A percentile compares a stretch with the other conserved stretches of the same genome.
These are phyloP conservation scores for Anadara kagoshimensis DNA, from an alignment of 1,140 invertebrate genomes.

Conservation along the genomic window DNA sequence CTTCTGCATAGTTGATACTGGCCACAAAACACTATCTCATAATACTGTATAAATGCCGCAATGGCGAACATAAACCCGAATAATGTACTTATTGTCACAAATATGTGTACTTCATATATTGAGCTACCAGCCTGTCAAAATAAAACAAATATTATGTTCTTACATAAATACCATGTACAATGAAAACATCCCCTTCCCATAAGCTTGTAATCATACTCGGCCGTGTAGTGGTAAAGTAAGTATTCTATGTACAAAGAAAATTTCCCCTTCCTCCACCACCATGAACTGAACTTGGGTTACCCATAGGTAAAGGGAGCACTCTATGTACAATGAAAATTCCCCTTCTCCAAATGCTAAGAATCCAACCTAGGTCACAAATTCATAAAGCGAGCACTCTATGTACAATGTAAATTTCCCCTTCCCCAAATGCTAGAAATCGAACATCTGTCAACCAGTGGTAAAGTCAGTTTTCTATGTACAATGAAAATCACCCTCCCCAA, in stretches of 20 bases:
- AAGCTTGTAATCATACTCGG: neutral
- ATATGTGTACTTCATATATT: constrained; percentile 49
- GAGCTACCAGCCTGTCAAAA: constrained; percentile 36
- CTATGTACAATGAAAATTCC: neutral
- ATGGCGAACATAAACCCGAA: constrained; percentile 50
- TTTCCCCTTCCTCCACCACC: too few relatives aligned
- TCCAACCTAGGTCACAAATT: too few relatives aligned
- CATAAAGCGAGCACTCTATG: too few relatives aligned
- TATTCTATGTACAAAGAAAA: neutral
- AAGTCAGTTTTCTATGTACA: too few relatives aligned
- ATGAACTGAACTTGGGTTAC: too few relatives aligned
- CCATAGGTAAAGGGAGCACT: too few relatives aligned
- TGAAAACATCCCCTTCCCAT: neutral
- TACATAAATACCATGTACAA: neutral
- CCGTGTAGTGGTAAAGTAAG: too few relatives aligned
- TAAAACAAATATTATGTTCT: neutral
- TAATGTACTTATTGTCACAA: constrained; percentile 50
- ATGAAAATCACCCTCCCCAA: neutral
- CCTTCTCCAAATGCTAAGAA: too few relatives aligned
- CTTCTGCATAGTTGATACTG: constrained; percentile 38
- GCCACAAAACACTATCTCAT: constrained; percentile 51
- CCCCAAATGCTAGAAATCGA: too few relatives aligned
- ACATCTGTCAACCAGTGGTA: too few relatives aligned
- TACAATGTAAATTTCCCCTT: too few relatives aligned
- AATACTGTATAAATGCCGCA: constrained; percentile 53